Conservation (phyloP, 2,797 vertebrate species). For the Oreortyx pictus region DNA sequence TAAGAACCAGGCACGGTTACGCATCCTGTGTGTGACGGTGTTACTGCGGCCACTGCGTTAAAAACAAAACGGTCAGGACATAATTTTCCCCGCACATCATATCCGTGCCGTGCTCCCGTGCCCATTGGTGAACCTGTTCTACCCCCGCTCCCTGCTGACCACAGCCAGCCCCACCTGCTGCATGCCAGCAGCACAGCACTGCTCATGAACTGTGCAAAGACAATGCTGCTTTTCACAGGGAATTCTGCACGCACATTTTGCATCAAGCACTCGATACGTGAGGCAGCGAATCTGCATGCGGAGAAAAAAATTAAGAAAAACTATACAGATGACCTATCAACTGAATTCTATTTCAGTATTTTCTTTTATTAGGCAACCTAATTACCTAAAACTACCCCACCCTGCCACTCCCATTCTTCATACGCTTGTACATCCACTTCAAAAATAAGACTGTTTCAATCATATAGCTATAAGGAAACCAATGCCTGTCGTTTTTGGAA, state of each 20-base stretch:
- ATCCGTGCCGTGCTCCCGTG: rapidly evolving
- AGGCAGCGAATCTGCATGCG: neutral
- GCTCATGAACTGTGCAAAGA: neutral
- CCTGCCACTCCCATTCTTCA: slow-evolving; percentile 46
- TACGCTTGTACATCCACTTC: slow-evolving; percentile 29
- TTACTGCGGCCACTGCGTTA: neutral
- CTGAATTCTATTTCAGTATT: slow-evolving; percentile 5
- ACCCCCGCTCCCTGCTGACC: neutral
- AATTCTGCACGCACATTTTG: neutral
- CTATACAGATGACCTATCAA: neutral
- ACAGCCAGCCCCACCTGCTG: rapidly evolving
- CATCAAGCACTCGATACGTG: neutral
- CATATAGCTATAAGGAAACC: neutral
- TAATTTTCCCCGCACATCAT: neutral
- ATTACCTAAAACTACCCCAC: slow-evolving; percentile 17
- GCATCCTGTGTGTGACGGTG: neutral
- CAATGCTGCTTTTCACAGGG: neutral
- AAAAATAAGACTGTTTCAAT: slow-evolving; percentile 45
- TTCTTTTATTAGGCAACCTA: slow-evolving; percentile 44
- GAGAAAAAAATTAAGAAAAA: neutral
- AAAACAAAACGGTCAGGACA: neutral
- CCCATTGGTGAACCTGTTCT: neutral
- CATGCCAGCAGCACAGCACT: neutral
- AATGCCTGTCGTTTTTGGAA: slow-evolving; percentile 3
- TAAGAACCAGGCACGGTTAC: neutral